Percentiles rank a stretch among this genome's conserved stretches.
Evolutionary conservation across 2,113 vertebrate genomes (phyloP).

Genomic region (Acrocephalus arundinaceus): DNA sequence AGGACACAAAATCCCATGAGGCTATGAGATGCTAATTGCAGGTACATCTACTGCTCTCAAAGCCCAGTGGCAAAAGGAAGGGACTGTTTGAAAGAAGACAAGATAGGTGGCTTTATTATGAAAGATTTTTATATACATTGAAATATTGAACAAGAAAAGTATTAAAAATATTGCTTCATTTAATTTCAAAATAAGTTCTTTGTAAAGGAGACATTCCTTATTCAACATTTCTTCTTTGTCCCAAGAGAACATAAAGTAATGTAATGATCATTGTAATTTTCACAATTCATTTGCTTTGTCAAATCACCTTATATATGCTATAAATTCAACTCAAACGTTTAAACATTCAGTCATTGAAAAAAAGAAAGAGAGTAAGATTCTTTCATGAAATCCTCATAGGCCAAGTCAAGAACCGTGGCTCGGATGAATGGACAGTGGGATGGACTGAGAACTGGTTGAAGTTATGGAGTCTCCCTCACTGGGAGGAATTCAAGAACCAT

Average conservation of each 20-base stretch:
- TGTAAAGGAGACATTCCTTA: not conserved
- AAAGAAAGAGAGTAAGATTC: not conserved
- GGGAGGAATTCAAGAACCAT: not conserved
- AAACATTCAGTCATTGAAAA: not conserved
- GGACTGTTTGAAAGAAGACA: not conserved
- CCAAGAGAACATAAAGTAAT: not conserved
- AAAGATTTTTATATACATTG: not conserved
- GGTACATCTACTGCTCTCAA: not conserved
- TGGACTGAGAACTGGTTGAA: not conserved
- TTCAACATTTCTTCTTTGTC: not conserved
- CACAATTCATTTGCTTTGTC: not conserved
- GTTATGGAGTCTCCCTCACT: not conserved
- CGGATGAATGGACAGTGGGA: not conserved
- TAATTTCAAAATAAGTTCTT: not conserved
- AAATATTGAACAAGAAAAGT: not conserved
- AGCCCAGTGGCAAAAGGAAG: not conserved
- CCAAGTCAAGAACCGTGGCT: not conserved
- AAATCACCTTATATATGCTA: not conserved
- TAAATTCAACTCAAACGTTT: not conserved
- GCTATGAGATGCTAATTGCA: not conserved
- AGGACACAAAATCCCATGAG: not conserved
- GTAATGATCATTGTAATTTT: not conserved
- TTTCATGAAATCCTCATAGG: not conserved
- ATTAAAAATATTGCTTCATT: not conserved
- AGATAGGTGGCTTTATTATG: not conserved